Conservation (phyloP, 2,797 vertebrate genomes). For the Pseudochirops corinnae region DNA sequence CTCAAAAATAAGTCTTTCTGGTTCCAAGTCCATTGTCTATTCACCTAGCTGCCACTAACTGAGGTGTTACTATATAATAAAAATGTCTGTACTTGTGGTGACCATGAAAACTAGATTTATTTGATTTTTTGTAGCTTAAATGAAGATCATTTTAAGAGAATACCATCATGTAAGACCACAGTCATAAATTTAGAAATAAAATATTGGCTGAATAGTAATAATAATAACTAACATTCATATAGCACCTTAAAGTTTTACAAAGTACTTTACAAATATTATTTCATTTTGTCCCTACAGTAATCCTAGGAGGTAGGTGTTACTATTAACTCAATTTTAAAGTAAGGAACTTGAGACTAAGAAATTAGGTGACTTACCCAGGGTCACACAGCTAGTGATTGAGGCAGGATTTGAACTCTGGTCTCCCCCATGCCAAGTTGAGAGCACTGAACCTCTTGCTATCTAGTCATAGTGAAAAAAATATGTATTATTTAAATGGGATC, state of each 20-base stretch:
- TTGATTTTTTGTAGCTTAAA: neutral
- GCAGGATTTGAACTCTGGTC: neutral
- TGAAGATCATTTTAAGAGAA: neutral
- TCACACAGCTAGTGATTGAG: neutral
- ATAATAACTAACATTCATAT: neutral
- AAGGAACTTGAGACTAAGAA: neutral
- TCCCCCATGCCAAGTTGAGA: neutral
- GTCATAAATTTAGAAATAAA: neutral
- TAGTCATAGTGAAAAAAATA: neutral
- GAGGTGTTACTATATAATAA: neutral
- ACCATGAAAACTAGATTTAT: neutral
- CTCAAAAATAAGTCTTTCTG: neutral
- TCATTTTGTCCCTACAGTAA: neutral
- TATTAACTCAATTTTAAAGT: neutral
- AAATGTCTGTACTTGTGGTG: neutral
- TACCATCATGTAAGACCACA: neutral
- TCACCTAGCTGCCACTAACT: neutral
- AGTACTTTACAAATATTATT: neutral
- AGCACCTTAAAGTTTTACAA: neutral
- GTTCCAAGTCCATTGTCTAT: neutral
- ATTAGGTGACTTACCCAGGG: neutral
- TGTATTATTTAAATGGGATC: neutral
- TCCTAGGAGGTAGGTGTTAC: neutral
- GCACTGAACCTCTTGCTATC: neutral
- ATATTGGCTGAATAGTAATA: neutral